Evolutionary conservation across 92 coral and sea anemone genomes (phyloP), one percentile per base, ranked within the genome.

Genomic region (Zoanthus sociatus): DNA sequence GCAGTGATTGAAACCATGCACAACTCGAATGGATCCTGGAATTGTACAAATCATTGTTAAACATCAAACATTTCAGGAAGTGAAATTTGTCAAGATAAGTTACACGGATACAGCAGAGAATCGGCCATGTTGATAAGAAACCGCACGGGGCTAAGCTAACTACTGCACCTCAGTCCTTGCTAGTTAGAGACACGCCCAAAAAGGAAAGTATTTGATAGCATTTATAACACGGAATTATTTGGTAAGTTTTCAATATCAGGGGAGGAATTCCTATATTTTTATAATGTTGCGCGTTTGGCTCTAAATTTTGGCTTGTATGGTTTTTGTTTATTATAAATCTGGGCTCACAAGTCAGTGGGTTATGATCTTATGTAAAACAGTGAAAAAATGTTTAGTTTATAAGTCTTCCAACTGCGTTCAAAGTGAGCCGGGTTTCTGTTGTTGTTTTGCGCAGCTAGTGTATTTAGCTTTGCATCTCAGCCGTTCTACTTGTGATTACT

Each of bases 391-490:
- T 47, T 81, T 81, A 81, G 75, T 64, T 67, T 81, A 66, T 30
- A 26, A 3, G 61, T 67, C 31, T 66, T 45, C 85, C 85, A 20
- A 81, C 85, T 66, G 85, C 58, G 85, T 33, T 46, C 60, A 81
- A 66, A 47, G 70, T 48, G 58, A 66, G 74, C 42, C 85, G 58
- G 66, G 20, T 81, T 51, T 37, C 51, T 81, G 85, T 66, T 53
- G 70, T 74, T 64, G 61, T 66, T 15, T 67, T 73, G 44, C 85
- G 18, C 85, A 45, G 75, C 47, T 12, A 46, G 85, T 11, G 30
- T 8, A 46, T 18, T 81, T 45, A 6, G 11, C 44, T 9, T 79
- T 46, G 47, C 44, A 26, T 63, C 60, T 66, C 26, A 20, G 58
- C 3, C 7, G 1, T 66, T 47, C 46, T 12, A 66, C 63, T 81